Base-by-base conservation (phyloP, 2,888 invertebrate species). In the Baronia brevicornis region DNA sequence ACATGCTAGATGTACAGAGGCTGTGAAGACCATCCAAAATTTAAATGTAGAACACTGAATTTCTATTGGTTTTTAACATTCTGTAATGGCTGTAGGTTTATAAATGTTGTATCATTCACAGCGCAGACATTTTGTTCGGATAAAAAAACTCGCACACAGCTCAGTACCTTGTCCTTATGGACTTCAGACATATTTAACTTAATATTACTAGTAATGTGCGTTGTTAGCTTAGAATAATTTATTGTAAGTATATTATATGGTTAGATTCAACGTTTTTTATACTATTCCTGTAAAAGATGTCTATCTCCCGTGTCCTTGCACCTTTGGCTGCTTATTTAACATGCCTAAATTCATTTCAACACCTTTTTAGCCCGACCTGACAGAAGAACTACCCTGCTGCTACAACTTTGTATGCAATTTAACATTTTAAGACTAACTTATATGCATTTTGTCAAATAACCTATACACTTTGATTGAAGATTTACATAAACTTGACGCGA, bases 221-320 rank as follows among this genome's bases (percentile, higher is more conserved):
- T 73, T 72, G 73, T 80, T 80, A 80, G 74, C 60, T 60, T 79
- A 80, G 71, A 60, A 62, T 82, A 69, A 74, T 75, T 75, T 79
- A 75, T 72, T 64, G 54, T 80, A 80, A 82, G 78, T 73, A 54
- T n/a, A n/a, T n/a, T n/a, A n/a, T 66, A 72, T 66, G 51, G 55
- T 62, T 79, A 82, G 75, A 73, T 71, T 73, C 65, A 56, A 68
- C 74, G 70, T 73, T 66, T 66, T 54, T 39, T 35, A 48, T 57
- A 55, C 57, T 59, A 53, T 60, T 52, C 44, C 53, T 51, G 56
- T 62, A 52, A 58, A 50, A 52, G 54, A 27, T 28, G 59, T 49
- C 54, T 51, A 51, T 49, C 58, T 55, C 51, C 52, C 68, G 61
- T 72, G 59, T 73, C 69, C 69, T 73, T 53, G 67, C 67, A 67